phyloP scores from a whole-genome alignment of 2,113 vertebrate species.

The Semicossyphus pulcher region DNA sequence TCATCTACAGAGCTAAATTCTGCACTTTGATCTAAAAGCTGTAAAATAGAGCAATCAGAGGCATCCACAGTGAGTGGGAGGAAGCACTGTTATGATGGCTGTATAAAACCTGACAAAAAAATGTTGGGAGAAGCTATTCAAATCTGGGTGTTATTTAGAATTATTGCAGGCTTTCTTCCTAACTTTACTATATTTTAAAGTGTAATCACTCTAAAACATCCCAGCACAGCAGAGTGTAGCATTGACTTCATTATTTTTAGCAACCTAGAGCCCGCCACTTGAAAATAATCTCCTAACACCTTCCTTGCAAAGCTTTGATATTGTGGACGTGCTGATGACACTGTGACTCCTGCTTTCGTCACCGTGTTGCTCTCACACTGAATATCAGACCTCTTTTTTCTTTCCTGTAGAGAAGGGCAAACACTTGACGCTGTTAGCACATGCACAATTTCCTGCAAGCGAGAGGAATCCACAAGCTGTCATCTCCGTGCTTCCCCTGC shows the following conservation, averaged over 20 bases:
- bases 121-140: background rate
- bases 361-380: background rate
- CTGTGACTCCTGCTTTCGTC: conserved; percentile 11
- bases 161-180: background rate
- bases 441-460: conserved; percentile 32
- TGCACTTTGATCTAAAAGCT: conserved; percentile 43
- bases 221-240: background rate
- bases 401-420: conserved; percentile 5
- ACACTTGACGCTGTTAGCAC: conserved; percentile 40
- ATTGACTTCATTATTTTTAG: background rate
- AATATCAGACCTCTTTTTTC: conserved; percentile 9
- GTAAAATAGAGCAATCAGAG: conserved; percentile 24
- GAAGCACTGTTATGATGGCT: background rate
- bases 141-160: background rate
- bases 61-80: background rate
- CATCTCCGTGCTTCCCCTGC: conserved; percentile 22
- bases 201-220: background rate
- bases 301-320: conserved; percentile 12
- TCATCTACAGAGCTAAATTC: conserved; percentile 32
- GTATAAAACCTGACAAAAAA: conserved; percentile 11
- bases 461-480: conserved; percentile 51
- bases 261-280: background rate
- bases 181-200: background rate
- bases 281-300: background rate
- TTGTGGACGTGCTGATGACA: conserved; percentile 17